Percentiles rank a stretch among this genome's conserved stretches.
Evolutionary conservation across 2,888 invertebrate genomes (phyloP).

Genomic region (Cryptocephalus primarius): DNA sequence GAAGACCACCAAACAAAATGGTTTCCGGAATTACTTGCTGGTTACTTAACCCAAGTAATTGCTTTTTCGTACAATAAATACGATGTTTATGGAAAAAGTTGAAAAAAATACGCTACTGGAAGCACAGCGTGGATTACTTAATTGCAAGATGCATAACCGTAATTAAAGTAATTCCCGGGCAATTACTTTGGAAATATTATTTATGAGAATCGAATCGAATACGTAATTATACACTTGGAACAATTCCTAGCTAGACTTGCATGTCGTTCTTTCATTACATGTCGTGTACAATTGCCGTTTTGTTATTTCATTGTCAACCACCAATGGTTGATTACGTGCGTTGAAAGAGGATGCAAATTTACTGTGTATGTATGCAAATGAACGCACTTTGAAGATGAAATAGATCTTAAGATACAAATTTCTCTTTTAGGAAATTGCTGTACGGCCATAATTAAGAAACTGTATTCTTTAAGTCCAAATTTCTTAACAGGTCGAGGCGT

Average conservation of each 20-base stretch:
- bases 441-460: too few relatives aligned
- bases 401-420: too few relatives aligned
- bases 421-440: too few relatives aligned
- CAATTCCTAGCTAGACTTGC: slow-evolving; percentile 21
- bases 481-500: too few relatives aligned
- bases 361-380: too few relatives aligned
- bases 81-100: slow-evolving; percentile 12
- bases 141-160: slow-evolving; percentile 11
- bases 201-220: slow-evolving; percentile 21
- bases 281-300: slow-evolving; percentile 1
- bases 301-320: neutral
- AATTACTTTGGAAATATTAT: slow-evolving; percentile 19
- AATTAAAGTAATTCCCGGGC: slow-evolving; percentile 15
- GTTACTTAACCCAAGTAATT: slow-evolving; percentile 11
- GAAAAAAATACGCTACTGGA: slow-evolving; percentile 13
- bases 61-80: slow-evolving; percentile 13
- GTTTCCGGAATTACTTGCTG: slow-evolving; percentile 2
- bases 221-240: slow-evolving; percentile 18
- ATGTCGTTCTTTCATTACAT: slow-evolving; percentile 17
- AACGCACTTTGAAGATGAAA: too few relatives aligned
- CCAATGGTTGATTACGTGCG: neutral
- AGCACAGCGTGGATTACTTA: slow-evolving; percentile 12
- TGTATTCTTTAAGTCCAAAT: too few relatives aligned
- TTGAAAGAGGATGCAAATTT: too few relatives aligned
- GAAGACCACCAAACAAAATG: neutral